phyloP scores from a whole-genome alignment of 2,888 invertebrate genomes.

The Cosmopolites sordidus region DNA sequence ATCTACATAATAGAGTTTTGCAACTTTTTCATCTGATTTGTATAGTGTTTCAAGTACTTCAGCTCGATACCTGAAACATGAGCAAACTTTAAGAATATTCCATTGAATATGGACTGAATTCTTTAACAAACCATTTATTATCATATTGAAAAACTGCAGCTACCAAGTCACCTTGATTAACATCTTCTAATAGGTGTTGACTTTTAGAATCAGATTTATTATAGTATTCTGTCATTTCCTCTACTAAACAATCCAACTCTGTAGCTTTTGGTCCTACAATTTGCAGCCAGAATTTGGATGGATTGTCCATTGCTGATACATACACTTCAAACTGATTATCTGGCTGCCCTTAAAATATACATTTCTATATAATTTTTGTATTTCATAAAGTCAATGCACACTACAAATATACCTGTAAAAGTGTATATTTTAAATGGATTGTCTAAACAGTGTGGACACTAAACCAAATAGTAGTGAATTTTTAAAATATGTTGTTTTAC shows the following conservation, averaged over 20 bases:
- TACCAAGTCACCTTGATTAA: conserved; percentile 73
- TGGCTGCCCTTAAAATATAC: conserved; percentile 40
- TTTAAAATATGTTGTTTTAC: background rate
- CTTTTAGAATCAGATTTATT: conserved; percentile 59
- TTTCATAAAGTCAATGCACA: background rate
- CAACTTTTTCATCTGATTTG: conserved; percentile 58
- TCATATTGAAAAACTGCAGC: conserved; percentile 81
- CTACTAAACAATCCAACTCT: conserved; percentile 73
- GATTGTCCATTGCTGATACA: conserved; percentile 79
- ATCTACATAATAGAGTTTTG: conserved; percentile 78
- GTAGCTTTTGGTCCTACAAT: conserved; percentile 67
- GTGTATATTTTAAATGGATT: conserved; percentile 2
- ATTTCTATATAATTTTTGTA: too few relatives aligned
- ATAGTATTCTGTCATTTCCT: conserved; percentile 81
- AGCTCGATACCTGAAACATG: conserved; percentile 47
- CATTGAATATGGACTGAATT: background rate
- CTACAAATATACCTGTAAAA: background rate
- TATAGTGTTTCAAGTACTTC: conserved; percentile 65
- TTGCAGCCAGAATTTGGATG: conserved; percentile 82
- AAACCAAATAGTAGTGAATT: background rate
- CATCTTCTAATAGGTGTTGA: conserved; percentile 53
- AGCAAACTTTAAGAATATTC: background rate
- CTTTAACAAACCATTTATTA: conserved; percentile 65
- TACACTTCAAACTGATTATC: conserved; percentile 75
- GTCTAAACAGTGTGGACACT: background rate